These are phyloP conservation scores for Vanessa cardui DNA, from an alignment of 2,888 invertebrate species.

Conservation along the genomic window DNA sequence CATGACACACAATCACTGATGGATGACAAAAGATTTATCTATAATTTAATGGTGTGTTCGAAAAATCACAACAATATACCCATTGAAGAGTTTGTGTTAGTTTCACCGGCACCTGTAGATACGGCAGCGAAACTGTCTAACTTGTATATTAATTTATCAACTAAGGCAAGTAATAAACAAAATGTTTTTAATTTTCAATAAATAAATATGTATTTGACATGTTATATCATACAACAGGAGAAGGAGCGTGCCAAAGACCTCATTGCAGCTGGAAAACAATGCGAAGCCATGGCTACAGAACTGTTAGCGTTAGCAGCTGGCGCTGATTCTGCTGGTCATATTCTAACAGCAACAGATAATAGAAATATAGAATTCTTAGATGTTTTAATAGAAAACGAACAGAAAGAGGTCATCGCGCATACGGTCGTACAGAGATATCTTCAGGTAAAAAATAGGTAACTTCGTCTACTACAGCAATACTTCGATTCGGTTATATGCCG, in stretches of 20 bases:
- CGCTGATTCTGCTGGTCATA: constrained; percentile 95
- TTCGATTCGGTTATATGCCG: constrained; percentile 28
- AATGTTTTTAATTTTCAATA: background rate
- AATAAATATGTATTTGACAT: background rate
- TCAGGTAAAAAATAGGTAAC: constrained; percentile 89
- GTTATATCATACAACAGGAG: constrained; percentile 81
- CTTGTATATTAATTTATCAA: constrained; percentile 93
- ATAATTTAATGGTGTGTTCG: constrained; percentile 98
- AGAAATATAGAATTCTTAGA: constrained; percentile 97
- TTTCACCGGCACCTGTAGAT: constrained; percentile 99
- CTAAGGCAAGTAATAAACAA: constrained; percentile 82
- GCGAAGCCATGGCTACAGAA: constrained; percentile 99
- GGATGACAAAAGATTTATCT: constrained; percentile 99
- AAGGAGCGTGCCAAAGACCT: constrained; percentile 99
- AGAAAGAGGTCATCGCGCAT: constrained; percentile 98
- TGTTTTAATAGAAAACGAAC: constrained; percentile 98
- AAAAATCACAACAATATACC: constrained; percentile 98
- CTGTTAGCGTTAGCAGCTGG: constrained; percentile 96
- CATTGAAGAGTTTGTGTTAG: constrained; percentile 97
- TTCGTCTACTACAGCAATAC: constrained; percentile 50
- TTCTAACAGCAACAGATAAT: constrained; percentile 97
- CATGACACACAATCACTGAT: constrained; percentile 98
- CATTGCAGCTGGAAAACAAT: constrained; percentile 96
- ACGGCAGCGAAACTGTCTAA: constrained; percentile 98
- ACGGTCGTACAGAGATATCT: constrained; percentile 98